These are phyloP conservation scores for Megaleporinus macrocephalus DNA, from an alignment of 2,113 vertebrate species.

Conservation along the genomic window DNA sequence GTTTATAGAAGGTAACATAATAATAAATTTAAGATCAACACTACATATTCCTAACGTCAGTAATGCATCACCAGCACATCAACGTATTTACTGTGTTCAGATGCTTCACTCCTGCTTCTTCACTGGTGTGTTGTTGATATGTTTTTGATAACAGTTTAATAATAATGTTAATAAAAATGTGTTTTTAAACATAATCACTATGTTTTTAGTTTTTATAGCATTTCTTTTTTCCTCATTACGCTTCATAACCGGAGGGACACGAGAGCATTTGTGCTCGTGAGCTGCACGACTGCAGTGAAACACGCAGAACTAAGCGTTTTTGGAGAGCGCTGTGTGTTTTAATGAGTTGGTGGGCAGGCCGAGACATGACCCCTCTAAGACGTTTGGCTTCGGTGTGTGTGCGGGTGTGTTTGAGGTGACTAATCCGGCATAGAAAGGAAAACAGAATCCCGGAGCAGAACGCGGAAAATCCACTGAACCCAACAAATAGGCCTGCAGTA, in stretches of 20 bases:
- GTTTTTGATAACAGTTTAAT: too few relatives aligned
- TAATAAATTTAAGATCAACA: too few relatives aligned
- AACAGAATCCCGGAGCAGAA: background rate
- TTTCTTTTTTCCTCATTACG: background rate
- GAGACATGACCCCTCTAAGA: constrained; percentile 10
- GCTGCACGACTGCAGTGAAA: background rate
- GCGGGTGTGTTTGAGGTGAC: background rate
- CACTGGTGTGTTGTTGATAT: too few relatives aligned
- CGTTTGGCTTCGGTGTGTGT: background rate
- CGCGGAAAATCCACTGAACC: background rate
- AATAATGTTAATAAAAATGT: too few relatives aligned
- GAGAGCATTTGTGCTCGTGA: background rate
- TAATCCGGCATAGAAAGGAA: constrained; percentile 12
- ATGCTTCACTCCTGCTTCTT: too few relatives aligned
- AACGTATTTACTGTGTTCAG: too few relatives aligned
- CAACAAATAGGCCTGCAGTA: background rate
- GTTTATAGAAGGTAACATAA: too few relatives aligned
- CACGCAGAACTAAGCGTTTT: background rate
- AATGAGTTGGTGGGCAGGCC: background rate
- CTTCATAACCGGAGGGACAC: background rate
- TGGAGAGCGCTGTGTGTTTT: background rate
- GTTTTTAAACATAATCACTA: too few relatives aligned
- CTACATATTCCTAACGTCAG: too few relatives aligned
- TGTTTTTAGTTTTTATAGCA: background rate
- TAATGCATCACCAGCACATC: too few relatives aligned